Percentiles rank a stretch among this genome's conserved stretches.
These are phyloP conservation scores for Eurytemora carolleeae DNA, from an alignment of 1,140 invertebrate genomes.

Conservation along the genomic window DNA sequence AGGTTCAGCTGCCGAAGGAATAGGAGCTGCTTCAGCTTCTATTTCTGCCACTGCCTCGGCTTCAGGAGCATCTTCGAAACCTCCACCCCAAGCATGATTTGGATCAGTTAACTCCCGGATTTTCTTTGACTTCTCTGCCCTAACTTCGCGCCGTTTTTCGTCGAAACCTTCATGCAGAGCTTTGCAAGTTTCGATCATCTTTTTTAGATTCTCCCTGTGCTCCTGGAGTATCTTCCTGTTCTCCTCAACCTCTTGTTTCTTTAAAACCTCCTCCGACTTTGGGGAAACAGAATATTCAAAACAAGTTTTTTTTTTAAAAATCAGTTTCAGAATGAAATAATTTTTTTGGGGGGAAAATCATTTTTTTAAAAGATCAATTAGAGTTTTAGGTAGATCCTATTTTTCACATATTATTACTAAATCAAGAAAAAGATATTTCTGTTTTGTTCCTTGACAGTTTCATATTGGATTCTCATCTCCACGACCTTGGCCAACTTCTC, in stretches of 20 bases:
- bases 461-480: neutral
- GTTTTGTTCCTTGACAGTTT: neutral
- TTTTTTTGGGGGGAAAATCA: no score
- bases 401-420: no score
- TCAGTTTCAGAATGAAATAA: no score
- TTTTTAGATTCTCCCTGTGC: constrained; percentile 12
- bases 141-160: constrained; percentile 10
- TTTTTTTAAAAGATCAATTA: no score
- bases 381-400: no score
- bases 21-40: neutral
- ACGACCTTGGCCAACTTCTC: constrained; percentile 5
- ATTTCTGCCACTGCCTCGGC: neutral
- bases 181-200: constrained; percentile 15
- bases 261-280: neutral
- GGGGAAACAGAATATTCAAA: no score
- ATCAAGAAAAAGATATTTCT: neutral
- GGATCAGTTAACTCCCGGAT: constrained; percentile 15
- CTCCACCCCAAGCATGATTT: constrained; percentile 15
- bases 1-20: neutral
- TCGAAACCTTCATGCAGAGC: constrained; percentile 11
- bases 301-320: no score
- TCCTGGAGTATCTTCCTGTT: constrained; percentile 14
- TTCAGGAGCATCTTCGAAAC: neutral
- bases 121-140: constrained; percentile 15
- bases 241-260: constrained; percentile 3